These are phyloP conservation scores for Gouania willdenowi DNA, from an alignment of 2,797 vertebrate genomes.

Conservation along the genomic window DNA sequence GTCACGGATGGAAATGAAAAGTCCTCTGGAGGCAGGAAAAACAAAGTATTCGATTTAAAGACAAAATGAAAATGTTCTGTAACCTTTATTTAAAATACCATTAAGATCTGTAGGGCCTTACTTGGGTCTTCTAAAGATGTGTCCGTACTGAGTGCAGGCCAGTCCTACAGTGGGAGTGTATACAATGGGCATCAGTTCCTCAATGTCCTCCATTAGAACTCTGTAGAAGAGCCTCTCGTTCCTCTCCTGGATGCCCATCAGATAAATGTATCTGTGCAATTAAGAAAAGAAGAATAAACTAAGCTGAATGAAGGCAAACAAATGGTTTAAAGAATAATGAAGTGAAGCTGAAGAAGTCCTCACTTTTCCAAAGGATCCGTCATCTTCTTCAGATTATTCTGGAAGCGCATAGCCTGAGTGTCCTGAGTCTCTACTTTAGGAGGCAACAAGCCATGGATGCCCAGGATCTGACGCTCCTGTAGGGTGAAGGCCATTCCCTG, in stretches of 20 bases:
- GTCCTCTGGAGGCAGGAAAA: conserved; percentile 73
- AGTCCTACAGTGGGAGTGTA: conserved; percentile 97
- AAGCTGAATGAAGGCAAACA: background rate
- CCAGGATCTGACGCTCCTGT: conserved; percentile 89
- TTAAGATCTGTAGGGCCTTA: conserved; percentile 72
- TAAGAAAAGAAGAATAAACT: background rate
- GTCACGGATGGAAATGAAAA: conserved; percentile 95
- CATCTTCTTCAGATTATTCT: conserved; percentile 90
- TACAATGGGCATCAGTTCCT: conserved; percentile 94
- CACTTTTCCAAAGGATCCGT: conserved; percentile 90
- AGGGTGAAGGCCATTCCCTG: conserved; percentile 96
- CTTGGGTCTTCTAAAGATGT: conserved; percentile 97
- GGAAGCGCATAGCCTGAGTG: conserved; percentile 91
- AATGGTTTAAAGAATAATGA: background rate
- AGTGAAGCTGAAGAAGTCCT: conserved; percentile 17
- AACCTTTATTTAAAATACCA: no score
- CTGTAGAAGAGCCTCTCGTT: conserved; percentile 94
- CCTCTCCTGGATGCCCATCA: conserved; percentile 97
- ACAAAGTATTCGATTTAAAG: no score
- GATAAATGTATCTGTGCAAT: conserved; percentile 87
- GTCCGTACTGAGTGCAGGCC: conserved; percentile 93
- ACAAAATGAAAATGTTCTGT: no score
- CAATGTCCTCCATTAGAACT: conserved; percentile 92
- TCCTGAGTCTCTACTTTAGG: conserved; percentile 96
- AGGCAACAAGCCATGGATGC: conserved; percentile 91